These are phyloP conservation scores for Ceyx erithaca DNA, from an alignment of 2,797 vertebrate genomes.

Conservation along the genomic window DNA sequence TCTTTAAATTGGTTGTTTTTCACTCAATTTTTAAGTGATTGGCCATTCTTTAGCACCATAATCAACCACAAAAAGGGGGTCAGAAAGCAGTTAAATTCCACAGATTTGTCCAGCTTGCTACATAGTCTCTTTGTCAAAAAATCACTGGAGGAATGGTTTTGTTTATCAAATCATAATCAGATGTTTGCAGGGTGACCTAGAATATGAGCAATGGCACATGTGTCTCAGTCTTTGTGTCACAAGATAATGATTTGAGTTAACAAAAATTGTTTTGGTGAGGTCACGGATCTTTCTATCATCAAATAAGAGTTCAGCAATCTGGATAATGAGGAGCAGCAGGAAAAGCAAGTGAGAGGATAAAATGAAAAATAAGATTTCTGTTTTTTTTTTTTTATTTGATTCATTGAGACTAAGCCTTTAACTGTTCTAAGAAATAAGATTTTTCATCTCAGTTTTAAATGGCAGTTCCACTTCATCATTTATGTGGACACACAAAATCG, in stretches of 20 bases:
- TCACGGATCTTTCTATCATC: slow-evolving; percentile 45
- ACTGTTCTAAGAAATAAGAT: slow-evolving; percentile 19
- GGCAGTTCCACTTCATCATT: slow-evolving; percentile 23
- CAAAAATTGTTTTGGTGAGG: slow-evolving; percentile 60
- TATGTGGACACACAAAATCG: not conserved
- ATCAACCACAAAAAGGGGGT: not conserved
- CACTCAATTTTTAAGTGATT: not conserved
- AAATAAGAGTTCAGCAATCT: slow-evolving; percentile 45
- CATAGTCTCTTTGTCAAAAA: slow-evolving; percentile 16
- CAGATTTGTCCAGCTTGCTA: not conserved
- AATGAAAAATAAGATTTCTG: slow-evolving; percentile 16
- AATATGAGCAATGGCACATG: slow-evolving; percentile 46
- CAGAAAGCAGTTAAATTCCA: not conserved
- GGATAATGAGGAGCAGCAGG: slow-evolving; percentile 61
- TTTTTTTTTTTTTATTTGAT: slow-evolving; percentile 20
- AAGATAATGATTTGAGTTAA: slow-evolving; percentile 47
- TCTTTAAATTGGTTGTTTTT: not conserved
- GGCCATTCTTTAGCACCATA: not conserved
- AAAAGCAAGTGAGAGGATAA: slow-evolving; percentile 17
- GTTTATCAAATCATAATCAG: slow-evolving; percentile 66
- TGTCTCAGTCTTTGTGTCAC: slow-evolving; percentile 18
- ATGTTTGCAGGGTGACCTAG: slow-evolving; percentile 49
- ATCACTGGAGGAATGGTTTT: slow-evolving; percentile 30
- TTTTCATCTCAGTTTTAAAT: slow-evolving; percentile 31
- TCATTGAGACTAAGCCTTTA: slow-evolving; percentile 38